Evolutionary conservation across 1,140 invertebrate genomes (phyloP), one percentile per base, ranked within the genome.

Genomic region (Araneus ventricosus): DNA sequence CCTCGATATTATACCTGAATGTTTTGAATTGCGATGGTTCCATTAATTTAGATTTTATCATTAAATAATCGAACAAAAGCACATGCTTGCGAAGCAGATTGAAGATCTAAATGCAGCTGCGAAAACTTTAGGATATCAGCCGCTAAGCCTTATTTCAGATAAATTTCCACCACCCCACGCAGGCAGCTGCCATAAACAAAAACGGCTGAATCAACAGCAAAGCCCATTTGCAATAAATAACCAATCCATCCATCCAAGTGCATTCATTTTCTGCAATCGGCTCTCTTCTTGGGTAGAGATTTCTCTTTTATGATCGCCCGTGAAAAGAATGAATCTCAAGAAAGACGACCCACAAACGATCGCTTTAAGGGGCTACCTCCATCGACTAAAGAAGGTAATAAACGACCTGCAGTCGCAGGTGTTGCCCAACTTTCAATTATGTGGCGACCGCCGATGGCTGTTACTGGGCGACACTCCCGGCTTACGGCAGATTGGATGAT

Each of bases 351-450:
- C 80, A 20, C 67, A 84, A 84, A 84, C 80, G 80, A 84, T 45
- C 41, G 80, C 80, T 84, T 39, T n/a, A 45, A 84, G 24, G 80
- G 24, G 39, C 39, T 52, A 45, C 80, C 67, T 75, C 30, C 10
- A 52, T 84, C 24, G 22, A 52, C 80, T 84, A 30, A 63, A 87
- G 79, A 45, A 82, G 39, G 85, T 61, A 87, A 87, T 87, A 87
- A 61, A 87, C 85, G 85, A 87, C 85, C 27, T 3, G 4, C 30
- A 87, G 85, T 87, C 85, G 27, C 85, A 87, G 85, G 85, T 87
- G 85, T 87, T 87, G 80, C 80, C 80, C 39, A 39, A 4, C 39
- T 84, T 84, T 84, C 39, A 84, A 84, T 84, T 84, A 84, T 84
- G 80, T 45, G 41, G 41, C 39, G 24, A 84, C 24, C 80, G 80